Evolutionary conservation across 2,888 invertebrate genomes (phyloP), one percentile per base, ranked within the genome.

Genomic region (Pachycephus smyrnensis): DNA sequence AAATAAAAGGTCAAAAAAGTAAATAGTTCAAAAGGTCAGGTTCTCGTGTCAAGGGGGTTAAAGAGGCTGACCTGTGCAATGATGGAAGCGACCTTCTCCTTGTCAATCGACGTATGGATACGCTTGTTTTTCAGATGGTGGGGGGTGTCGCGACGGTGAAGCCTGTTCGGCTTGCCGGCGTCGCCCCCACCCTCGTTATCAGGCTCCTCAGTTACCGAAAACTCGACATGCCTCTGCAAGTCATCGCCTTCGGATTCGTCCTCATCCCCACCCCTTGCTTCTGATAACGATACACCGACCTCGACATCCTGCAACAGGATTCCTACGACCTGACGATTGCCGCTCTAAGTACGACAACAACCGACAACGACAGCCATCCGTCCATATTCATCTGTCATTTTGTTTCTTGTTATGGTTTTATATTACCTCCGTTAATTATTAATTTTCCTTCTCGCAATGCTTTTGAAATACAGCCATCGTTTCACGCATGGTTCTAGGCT

Each of bases 41-140:
- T 55, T 9, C 55, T 55, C 55, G 23, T 55, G 23, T 55, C 55
- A 23, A 55, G 23, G 55, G 55, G 35, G 69, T 75, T 75, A 37
- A 40, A 68, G 31, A 80, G 83, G 91, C 90, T 92, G 91, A 94
- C 95, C 94, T 94, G 94, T 88, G 94, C 94, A 85, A 96, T 94
- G 91, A 96, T 94, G 88, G 94, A 94, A 86, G 95, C 94, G 88
- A 95, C 95, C 92, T 95, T 95, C 89, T 95, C 95, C 92, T 94
- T 94, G 91, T 95, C 94, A 85, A 94, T 90, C 83, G 94, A 92
- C 83, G 93, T 91, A 90, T 95, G 94, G 87, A 99, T 97, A 89
- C 99, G 95, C 92, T 99, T 99, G 93, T 98, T 98, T 95, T 99
- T 99, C 90, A 98, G 94, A 92, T 99, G 99, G 94, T 99, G 99